Conservation (phyloP, 2,888 invertebrate species). For the Andricus quercusramuli region DNA sequence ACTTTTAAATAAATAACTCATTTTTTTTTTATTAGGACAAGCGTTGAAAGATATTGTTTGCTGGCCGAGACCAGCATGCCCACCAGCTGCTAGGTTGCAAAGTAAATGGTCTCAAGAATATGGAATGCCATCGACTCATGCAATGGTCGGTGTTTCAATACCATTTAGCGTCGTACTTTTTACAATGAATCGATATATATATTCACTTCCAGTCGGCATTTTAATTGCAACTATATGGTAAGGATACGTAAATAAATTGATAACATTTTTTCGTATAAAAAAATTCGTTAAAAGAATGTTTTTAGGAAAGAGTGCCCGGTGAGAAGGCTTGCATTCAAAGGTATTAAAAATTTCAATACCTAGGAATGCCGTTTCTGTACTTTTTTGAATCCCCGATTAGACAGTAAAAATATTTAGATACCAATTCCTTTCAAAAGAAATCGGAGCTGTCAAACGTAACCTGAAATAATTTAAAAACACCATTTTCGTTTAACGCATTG, state of each 20-base stretch:
- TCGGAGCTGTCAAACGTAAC: no score
- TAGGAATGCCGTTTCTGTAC: no score
- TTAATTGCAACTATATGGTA: constrained; percentile 83
- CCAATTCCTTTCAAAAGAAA: no score
- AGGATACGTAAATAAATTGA: constrained; percentile 33
- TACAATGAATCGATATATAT: constrained; percentile 90
- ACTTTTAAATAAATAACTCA: neutral
- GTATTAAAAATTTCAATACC: no score
- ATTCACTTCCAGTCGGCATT: constrained; percentile 82
- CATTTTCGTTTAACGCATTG: no score
- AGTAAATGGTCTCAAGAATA: constrained; percentile 94
- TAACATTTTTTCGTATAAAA: neutral
- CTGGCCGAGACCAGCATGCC: constrained; percentile 91
- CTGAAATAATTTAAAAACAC: no score
- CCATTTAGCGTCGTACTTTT: constrained; percentile 92
- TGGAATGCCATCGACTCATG: constrained; percentile 97
- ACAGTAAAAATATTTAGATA: no score
- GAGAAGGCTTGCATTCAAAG: no score
- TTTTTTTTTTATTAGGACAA: constrained; percentile 83
- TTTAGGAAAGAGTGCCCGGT: no score
- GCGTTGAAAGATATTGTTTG: constrained; percentile 92
- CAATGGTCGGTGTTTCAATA: constrained; percentile 93
- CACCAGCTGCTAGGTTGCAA: constrained; percentile 91
- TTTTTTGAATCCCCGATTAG: no score
- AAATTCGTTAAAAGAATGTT: no score